Percentiles rank a stretch among this genome's conserved stretches.
Conservation (phyloP, 2,797 vertebrate species). For the Sebastes dallii region DNA sequence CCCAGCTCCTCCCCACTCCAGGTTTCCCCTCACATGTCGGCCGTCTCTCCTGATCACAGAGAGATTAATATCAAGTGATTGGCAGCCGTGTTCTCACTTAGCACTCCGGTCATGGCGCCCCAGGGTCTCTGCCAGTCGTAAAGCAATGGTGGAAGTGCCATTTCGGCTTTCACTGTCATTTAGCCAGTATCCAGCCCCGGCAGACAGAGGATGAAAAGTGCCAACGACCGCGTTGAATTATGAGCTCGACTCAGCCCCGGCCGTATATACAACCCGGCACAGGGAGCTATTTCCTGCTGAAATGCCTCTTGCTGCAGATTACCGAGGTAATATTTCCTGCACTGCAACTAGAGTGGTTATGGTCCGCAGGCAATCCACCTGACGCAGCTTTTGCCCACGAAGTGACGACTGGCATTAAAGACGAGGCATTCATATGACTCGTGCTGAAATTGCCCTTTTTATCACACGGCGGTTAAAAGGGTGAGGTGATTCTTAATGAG, state of each 20-base stretch:
- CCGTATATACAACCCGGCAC: constrained; percentile 62
- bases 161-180: constrained; percentile 67
- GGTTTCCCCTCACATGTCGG: constrained; percentile 11
- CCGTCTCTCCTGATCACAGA: constrained; percentile 47
- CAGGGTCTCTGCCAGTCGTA: constrained; percentile 61
- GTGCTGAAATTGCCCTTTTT: constrained; percentile 52
- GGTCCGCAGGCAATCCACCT: constrained; percentile 63
- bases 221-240: constrained; percentile 66
- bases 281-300: constrained; percentile 70
- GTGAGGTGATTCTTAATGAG: constrained; percentile 63
- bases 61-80: constrained; percentile 72
- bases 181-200: constrained; percentile 54
- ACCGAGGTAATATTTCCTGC: constrained; percentile 71
- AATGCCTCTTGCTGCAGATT: constrained; percentile 74
- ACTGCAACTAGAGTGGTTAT: constrained; percentile 65
- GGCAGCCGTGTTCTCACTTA: constrained; percentile 67
- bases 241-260: constrained; percentile 55
- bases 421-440: constrained; percentile 33
- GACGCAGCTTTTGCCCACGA: constrained; percentile 48
- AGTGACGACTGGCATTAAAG: constrained; percentile 38
- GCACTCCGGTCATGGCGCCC: constrained; percentile 58
- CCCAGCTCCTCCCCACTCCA: constrained; percentile 10
- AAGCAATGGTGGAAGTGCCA: constrained; percentile 64
- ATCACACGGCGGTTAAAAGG: constrained; percentile 51
- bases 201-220: constrained; percentile 65